Evolutionary conservation across 2,888 invertebrate genomes (phyloP), one percentile per base, ranked within the genome.

Genomic region (Leptinotarsa juncta): DNA sequence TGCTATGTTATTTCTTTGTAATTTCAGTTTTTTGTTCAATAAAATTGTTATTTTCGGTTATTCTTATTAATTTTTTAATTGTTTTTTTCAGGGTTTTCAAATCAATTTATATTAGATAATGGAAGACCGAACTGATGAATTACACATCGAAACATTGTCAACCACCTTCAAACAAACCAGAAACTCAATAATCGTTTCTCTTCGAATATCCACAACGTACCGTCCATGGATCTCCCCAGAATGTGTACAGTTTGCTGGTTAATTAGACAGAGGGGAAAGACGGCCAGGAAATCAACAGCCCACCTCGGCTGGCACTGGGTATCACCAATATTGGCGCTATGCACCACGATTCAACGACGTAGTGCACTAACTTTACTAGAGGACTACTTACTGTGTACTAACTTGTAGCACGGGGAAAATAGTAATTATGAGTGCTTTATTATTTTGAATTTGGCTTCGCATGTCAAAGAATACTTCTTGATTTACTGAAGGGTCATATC

Each of bases 271-370:
- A 73, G 79, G 82, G 83, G 78, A 81, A 72, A 80, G 80, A 79
- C 62, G 62, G 42, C 16, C 16, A 18, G 80, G 80, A 75, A 71
- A 75, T 70, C 71, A 66, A 60, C 71, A 67, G 71, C 67, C 74
- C 72, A 74, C 79, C 80, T 72, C 78, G 81, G 84, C 86, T 87
- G 87, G 87, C 82, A 87, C 87, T 77, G 86, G 83, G 84, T 87
- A 87, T 86, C 87, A 87, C 87, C 87, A 83, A 86, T 87, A 87
- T 87, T 87, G 86, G 86, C 85, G 86, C 85, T 86, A 84, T 85
- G 85, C 85, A 86, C 84, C 83, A 84, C 84, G 83, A 79, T 81
- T 83, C 83, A 82, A 84, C 85, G 57, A 73, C 26, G 67, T 75
- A 60, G 57, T 68, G 32, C 70, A 20, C 72, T 72, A 70, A 65